Evolutionary conservation across 1,140 invertebrate genomes (phyloP).

Genomic region (Trichonephila clavata): DNA sequence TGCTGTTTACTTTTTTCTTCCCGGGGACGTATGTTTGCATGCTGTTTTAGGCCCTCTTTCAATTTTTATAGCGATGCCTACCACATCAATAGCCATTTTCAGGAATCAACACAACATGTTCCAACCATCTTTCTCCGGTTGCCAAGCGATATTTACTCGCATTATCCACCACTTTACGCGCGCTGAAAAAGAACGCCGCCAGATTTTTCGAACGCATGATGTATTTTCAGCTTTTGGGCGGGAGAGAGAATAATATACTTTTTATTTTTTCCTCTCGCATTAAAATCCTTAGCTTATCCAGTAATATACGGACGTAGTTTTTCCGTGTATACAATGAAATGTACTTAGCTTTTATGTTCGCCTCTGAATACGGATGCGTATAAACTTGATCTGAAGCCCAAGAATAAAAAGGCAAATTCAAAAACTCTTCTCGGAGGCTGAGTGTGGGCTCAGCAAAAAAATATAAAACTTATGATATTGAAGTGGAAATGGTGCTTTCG

Average conservation of each 20-base stretch:
- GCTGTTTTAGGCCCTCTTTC: conserved; percentile 65
- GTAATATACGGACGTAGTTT: conserved; percentile 75
- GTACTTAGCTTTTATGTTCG: conserved; percentile 76
- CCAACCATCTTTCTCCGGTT: conserved; percentile 56
- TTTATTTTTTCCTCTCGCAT: conserved; percentile 69
- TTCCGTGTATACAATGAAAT: conserved; percentile 76
- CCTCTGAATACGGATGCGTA: conserved; percentile 57
- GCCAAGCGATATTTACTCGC: conserved; percentile 72
- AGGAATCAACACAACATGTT: conserved; percentile 68
- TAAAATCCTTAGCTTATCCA: conserved; percentile 77
- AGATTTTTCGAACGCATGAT: conserved; percentile 71
- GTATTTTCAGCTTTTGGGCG: conserved; percentile 63
- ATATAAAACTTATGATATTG: conserved; percentile 75
- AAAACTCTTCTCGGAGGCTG: conserved; percentile 49
- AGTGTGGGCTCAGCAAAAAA: conserved; percentile 16
- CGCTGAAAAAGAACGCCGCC: conserved; percentile 47
- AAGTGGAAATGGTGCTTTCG: conserved; percentile 72
- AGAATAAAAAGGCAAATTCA: conserved; percentile 76
- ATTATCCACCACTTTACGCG: conserved; percentile 74
- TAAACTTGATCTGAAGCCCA: conserved; percentile 73
- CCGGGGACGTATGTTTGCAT: conserved; percentile 43
- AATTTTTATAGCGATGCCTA: conserved; percentile 73
- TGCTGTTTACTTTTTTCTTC: conserved; percentile 55
- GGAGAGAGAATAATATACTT: conserved; percentile 70
- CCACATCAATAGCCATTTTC: conserved; percentile 74